Percentiles rank a stretch among this genome's conserved stretches.
These are phyloP conservation scores for Gambelia wislizenii DNA, from an alignment of 2,797 vertebrate genomes.

Conservation along the genomic window DNA sequence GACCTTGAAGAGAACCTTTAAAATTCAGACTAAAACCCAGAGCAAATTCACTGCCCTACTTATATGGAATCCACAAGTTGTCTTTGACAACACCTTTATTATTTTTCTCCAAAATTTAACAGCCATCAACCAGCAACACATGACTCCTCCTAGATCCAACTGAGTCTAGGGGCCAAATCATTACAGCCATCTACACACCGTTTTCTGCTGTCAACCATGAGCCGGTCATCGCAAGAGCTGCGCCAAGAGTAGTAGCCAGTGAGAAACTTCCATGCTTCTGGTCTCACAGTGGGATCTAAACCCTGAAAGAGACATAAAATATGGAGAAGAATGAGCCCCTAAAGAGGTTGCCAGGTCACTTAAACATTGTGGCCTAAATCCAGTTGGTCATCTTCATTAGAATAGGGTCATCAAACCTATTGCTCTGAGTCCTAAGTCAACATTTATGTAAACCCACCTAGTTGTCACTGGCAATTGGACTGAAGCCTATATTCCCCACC, in stretches of 20 bases:
- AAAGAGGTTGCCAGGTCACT: too few species aligned
- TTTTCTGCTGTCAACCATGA: conserved; percentile 32
- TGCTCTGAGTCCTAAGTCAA: too few species aligned
- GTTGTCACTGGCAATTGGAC: too few species aligned
- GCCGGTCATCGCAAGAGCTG: conserved; percentile 57
- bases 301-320: conserved; percentile 29
- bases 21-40: too few species aligned
- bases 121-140: background rate
- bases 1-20: too few species aligned
- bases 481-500: too few species aligned
- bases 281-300: conserved; percentile 39
- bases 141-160: background rate
- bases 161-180: background rate
- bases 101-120: background rate
- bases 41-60: too few species aligned
- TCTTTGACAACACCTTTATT: background rate
- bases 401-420: too few species aligned
- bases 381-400: too few species aligned
- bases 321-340: background rate
- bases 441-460: too few species aligned
- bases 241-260: conserved; percentile 63
- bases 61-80: too few species aligned
- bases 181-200: conserved; percentile 33
- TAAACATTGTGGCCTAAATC: too few species aligned
- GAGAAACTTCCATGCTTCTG: conserved; percentile 69